Conservation (phyloP, 2,797 vertebrate species). For the Calcarius lapponicus region DNA sequence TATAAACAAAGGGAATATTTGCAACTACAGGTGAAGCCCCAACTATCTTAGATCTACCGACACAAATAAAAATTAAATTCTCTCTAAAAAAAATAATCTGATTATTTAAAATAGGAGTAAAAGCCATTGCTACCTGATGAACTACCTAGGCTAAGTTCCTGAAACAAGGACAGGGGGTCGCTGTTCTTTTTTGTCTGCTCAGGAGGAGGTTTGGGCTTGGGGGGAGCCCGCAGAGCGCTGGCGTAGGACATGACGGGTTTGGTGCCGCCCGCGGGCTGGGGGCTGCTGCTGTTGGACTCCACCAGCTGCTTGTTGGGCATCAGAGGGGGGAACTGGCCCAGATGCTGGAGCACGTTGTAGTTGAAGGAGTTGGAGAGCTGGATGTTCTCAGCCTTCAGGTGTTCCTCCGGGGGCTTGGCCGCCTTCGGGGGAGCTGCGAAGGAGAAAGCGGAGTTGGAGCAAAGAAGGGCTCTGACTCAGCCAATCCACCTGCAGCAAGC, state of each 20-base stretch:
- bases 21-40: conserved; percentile 77
- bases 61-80: conserved; percentile 78
- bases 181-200: conserved; percentile 98
- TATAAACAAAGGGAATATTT: conserved; percentile 77
- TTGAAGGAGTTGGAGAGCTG: conserved; percentile 84
- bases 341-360: conserved; percentile 90
- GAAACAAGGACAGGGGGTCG: conserved; percentile 95
- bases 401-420: conserved; percentile 86
- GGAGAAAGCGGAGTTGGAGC: conserved; percentile 15
- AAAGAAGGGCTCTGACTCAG: not conserved
- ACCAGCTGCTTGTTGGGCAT: conserved; percentile 91
- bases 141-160: conserved; percentile 98
- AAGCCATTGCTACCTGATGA: conserved; percentile 98
- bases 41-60: conserved; percentile 75
- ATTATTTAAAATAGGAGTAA: conserved; percentile 99
- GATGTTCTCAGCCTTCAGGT: conserved; percentile 84
- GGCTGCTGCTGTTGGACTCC: conserved; percentile 82
- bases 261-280: conserved; percentile 77
- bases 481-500: not conserved
- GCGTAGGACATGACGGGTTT: conserved; percentile 98
- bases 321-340: conserved; percentile 97
- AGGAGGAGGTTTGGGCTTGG: conserved; percentile 92
- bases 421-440: conserved; percentile 83
- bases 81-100: conserved; percentile 77
- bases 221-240: conserved; percentile 94